Evolutionary conservation across 2,888 invertebrate species (phyloP).

Genomic region (Erannis defoliaria): DNA sequence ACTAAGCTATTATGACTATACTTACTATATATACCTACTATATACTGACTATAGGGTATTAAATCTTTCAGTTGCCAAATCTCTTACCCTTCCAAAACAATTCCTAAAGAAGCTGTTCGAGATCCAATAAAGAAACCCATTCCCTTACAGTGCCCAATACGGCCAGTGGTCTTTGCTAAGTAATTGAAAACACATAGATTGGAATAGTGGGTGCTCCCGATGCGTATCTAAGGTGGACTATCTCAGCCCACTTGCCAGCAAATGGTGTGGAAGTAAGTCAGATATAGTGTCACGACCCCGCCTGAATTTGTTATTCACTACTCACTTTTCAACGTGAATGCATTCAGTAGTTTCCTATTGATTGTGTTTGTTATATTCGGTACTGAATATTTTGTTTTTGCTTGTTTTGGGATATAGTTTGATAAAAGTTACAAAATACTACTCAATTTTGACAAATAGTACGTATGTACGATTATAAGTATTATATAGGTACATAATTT

Average conservation of each 20-base stretch:
- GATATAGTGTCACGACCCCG: conserved; percentile 73
- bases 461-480: too few relatives aligned
- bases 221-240: conserved; percentile 81
- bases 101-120: conserved; percentile 10
- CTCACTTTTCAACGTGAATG: conserved; percentile 62
- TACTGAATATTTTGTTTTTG: conserved; percentile 3
- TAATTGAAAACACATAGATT: conserved; percentile 76
- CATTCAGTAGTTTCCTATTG: conserved; percentile 48
- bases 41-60: not conserved
- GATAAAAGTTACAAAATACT: not conserved
- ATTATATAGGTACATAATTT: too few relatives aligned
- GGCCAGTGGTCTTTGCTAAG: conserved; percentile 55
- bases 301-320: conserved; percentile 66
- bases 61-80: conserved; percentile 1
- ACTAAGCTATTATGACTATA: too few relatives aligned
- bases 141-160: conserved; percentile 41
- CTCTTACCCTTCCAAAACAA: conserved; percentile 4
- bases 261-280: conserved; percentile 80
- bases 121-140: conserved; percentile 11
- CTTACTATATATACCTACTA: too few relatives aligned
- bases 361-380: conserved; percentile 10
- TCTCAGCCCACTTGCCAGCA: conserved; percentile 80
- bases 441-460: not conserved
- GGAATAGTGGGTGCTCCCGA: conserved; percentile 63
- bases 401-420: conserved; percentile 5